Percentiles rank a stretch among this genome's conserved stretches.
These are phyloP conservation scores for Agapetus fuscipes DNA, from an alignment of 2,888 invertebrate genomes.

Conservation along the genomic window DNA sequence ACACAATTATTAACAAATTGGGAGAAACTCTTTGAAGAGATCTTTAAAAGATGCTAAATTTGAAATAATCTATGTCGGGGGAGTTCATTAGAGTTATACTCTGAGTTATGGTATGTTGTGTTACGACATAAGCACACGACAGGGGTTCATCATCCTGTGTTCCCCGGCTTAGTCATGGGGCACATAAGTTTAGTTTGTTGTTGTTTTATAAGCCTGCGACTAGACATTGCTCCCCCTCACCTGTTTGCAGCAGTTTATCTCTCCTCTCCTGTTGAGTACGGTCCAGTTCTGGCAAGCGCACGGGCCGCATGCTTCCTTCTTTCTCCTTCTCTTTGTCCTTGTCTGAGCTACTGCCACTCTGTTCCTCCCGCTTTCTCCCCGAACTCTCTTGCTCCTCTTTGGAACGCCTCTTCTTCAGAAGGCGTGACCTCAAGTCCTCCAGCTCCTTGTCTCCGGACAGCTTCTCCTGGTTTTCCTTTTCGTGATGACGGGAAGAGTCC, in stretches of 20 bases:
- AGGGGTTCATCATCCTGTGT: no score
- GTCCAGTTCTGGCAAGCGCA: conserved; percentile 35
- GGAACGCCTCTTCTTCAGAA: conserved; percentile 58
- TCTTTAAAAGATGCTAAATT: not conserved
- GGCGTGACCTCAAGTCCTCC: conserved; percentile 66
- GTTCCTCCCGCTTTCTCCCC: conserved; percentile 31
- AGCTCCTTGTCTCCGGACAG: conserved; percentile 51
- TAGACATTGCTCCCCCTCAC: no score
- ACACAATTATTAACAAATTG: not conserved
- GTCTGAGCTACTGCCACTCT: conserved; percentile 38
- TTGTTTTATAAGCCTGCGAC: no score
- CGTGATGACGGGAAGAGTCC: conserved; percentile 8
- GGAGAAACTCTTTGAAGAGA: no score
- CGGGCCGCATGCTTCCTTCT: conserved; percentile 19
- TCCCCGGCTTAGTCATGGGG: no score
- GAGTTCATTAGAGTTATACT: no score
- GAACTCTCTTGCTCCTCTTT: conserved; percentile 48
- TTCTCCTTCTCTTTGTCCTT: conserved; percentile 32
- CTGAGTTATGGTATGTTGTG: no score
- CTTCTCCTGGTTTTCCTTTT: conserved; percentile 37
- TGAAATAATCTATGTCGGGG: not conserved
- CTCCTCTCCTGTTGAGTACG: conserved; percentile 51
- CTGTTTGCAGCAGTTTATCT: conserved; percentile 60
- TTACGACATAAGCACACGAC: no score
- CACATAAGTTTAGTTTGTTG: no score